Evolutionary conservation across 2,797 vertebrate genomes (phyloP).

Genomic region (Amphiprion clarkii): DNA sequence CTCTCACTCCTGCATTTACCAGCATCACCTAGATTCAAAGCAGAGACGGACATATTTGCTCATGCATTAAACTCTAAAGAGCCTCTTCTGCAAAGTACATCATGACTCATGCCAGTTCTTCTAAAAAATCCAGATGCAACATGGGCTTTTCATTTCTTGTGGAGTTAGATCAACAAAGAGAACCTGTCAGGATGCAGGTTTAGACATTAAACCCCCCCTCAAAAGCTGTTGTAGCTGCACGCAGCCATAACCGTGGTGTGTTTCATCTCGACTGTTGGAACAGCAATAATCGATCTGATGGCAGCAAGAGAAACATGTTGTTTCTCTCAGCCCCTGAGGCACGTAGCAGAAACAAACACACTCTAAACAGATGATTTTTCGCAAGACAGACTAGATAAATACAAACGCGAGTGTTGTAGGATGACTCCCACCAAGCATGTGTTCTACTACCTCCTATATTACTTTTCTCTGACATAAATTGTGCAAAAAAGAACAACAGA

Average conservation of each 20-base stretch:
- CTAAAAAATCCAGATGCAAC: conserved; percentile 13
- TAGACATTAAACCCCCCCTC: conserved; percentile 37
- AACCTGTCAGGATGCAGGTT: conserved; percentile 43
- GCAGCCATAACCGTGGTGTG: conserved; percentile 48
- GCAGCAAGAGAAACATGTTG: conserved; percentile 65
- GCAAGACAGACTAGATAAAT: conserved; percentile 35
- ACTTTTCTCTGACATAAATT: background rate
- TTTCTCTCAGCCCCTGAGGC: conserved; percentile 61
- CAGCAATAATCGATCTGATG: conserved; percentile 70
- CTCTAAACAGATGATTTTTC: conserved; percentile 58
- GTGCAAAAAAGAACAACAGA: background rate
- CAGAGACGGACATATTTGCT: conserved; percentile 15
- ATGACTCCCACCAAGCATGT: conserved; percentile 9
- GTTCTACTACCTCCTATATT: conserved; percentile 2
- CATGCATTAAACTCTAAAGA: conserved; percentile 31
- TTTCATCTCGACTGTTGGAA: conserved; percentile 64
- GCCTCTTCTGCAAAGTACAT: conserved; percentile 1
- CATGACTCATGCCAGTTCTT: conserved; percentile 38
- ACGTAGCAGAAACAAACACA: conserved; percentile 41
- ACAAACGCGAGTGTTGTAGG: conserved; percentile 28
- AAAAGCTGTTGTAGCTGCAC: conserved; percentile 47
- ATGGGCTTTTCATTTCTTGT: conserved; percentile 2
- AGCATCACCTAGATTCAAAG: conserved; percentile 33
- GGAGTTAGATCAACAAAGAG: conserved; percentile 17
- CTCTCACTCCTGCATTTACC: conserved; percentile 42